phyloP scores from a whole-genome alignment of 2,113 vertebrate species.

The Nasalis larvatus region DNA sequence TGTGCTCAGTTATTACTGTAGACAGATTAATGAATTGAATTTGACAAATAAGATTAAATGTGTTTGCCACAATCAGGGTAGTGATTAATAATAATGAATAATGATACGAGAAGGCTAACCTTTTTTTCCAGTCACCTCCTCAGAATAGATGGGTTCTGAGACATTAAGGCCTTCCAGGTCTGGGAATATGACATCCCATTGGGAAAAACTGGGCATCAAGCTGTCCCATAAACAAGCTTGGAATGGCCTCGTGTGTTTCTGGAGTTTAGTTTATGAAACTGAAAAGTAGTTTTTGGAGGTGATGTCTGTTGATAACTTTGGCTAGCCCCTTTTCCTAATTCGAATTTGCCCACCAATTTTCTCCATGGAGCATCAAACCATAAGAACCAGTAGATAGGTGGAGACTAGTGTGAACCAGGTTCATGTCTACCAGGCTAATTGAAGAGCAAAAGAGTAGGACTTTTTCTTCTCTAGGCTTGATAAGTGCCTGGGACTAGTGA shows the following conservation, averaged over 20 bases:
- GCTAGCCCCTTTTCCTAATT: not conserved
- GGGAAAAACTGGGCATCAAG: not conserved
- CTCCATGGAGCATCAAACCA: not conserved
- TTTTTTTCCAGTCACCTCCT: not conserved
- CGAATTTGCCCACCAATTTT: not conserved
- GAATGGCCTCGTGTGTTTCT: not conserved
- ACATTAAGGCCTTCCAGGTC: not conserved
- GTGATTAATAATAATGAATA: conserved; percentile 2
- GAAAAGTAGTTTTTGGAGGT: not conserved
- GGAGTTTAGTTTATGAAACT: not conserved
- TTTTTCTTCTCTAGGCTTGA: not conserved
- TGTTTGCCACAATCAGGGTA: not conserved
- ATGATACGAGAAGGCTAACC: not conserved
- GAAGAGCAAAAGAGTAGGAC: not conserved
- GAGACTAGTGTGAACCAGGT: not conserved
- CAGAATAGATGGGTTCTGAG: not conserved
- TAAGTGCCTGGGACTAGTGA: not conserved
- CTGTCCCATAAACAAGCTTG: not conserved
- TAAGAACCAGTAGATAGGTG: not conserved
- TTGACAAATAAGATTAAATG: not conserved
- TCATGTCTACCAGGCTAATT: not conserved
- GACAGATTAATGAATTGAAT: not conserved
- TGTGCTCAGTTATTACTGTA: not conserved
- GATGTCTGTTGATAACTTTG: not conserved
- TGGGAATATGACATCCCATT: not conserved